Evolutionary conservation across 1,140 invertebrate species (phyloP), one percentile per base, ranked within the genome.

Genomic region (Physella acuta): DNA sequence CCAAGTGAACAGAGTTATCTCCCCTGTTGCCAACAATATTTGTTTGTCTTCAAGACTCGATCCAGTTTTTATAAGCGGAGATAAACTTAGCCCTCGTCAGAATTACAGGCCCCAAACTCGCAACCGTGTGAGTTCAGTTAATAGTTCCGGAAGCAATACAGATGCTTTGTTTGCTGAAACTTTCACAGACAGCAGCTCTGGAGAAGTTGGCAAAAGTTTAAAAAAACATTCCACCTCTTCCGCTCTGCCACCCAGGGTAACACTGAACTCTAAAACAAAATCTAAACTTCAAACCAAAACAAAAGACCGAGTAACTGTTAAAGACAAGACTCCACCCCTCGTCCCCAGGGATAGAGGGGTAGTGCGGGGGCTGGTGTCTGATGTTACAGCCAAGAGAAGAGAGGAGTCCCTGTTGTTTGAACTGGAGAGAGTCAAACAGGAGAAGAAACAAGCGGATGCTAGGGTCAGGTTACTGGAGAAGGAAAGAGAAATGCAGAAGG

Each of bases 361-460:
- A n/a, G 36, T 26, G 28, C 59, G 28, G 20, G 77, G 78, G 1
- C 79, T 82, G 73, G 73, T 82, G 20, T 82, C 80, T 20, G 79
- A 81, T 68, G 79, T 78, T 28, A 81, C 80, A 14, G 76, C 78
- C 0, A 78, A 78, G 66, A 60, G 79, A 20, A 71, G 78, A 65
- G 78, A 82, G 61, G 79, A 81, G 52, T 75, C 78, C 5, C 63
- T 81, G 0, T 58, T 76, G 79, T 73, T 72, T 66, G 81, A 83
- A 64, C 65, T 83, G 34, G 79, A 81, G 36, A 66, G 75, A 36
- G 74, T 81, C 14, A 74, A 75, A 55, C 73, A 73, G 28, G 78
- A 82, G 55, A 81, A 82, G 66, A 61, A 62, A 44, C 49, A 73
- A 59, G 78, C 81, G 17, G 80, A 82, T 37, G 61, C 73, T n/a